These are phyloP conservation scores for Cremastinae sp. DNA, from an alignment of 2,888 invertebrate genomes.

Conservation along the genomic window DNA sequence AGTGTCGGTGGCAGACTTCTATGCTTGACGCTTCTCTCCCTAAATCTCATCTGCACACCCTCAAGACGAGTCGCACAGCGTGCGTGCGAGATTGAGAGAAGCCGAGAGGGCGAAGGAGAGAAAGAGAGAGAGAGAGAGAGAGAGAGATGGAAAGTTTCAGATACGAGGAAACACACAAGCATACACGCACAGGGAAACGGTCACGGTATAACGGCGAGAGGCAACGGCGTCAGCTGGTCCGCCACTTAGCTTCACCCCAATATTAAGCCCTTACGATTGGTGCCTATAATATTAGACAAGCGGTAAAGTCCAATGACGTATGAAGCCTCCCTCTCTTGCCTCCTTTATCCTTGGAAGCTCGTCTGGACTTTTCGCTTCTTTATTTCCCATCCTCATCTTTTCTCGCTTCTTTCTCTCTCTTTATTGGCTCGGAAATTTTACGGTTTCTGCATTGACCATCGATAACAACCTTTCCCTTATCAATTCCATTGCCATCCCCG, in stretches of 20 bases:
- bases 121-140: conserved; percentile 41
- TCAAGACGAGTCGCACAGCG: conserved; percentile 78
- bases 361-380: conserved; percentile 26
- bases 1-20: conserved; percentile 80
- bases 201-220: conserved; percentile 42
- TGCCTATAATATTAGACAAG: conserved; percentile 80
- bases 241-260: conserved; percentile 82
- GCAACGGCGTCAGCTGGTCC: conserved; percentile 82
- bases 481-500: no score
- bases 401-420: conserved; percentile 1
- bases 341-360: conserved; percentile 23
- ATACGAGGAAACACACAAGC: conserved; percentile 13
- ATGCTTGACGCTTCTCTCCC: conserved; percentile 72
- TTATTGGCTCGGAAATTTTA: conserved; percentile 42
- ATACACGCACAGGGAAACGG: conserved; percentile 5
- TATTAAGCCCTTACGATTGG: conserved; percentile 80
- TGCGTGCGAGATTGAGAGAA: conserved; percentile 72
- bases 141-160: conserved; percentile 45
- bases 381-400: conserved; percentile 41
- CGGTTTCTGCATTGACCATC: conserved; percentile 57
- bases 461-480: conserved; percentile 37
- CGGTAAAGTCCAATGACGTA: conserved; percentile 78
- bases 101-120: conserved; percentile 67
- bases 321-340: conserved; percentile 61
- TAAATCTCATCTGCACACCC: conserved; percentile 80